Base-by-base conservation (phyloP, 1,140 invertebrate species). In the Varroa destructor region DNA sequence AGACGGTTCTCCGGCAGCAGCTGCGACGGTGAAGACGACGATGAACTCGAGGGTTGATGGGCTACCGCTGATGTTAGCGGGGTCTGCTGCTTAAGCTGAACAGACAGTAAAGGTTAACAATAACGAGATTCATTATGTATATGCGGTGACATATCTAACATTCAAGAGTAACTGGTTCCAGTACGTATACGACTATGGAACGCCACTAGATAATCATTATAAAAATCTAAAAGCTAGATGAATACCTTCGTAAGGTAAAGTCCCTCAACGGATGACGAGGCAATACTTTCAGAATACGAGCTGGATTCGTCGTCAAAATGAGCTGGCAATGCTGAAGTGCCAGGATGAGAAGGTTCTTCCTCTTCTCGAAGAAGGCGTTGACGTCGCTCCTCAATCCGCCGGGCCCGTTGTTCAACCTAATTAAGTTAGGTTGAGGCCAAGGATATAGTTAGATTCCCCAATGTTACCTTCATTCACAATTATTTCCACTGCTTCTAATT, bases 301-400 rank as follows among this genome's bases (percentile, higher is more conserved):
- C 61, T 67, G 1, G 61, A 67, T 14, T 37, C 14, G 61, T 67
- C 61, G 37, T 67, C 61, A 46, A 40, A 3, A 37, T 67, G 61
- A 37, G 61, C 40, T 1, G 12, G 36, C 36, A 67, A 46, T 8
- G 40, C 61, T 40, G 61, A 67, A 12, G 12, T 67, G 46, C 61
- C 36, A 67, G 61, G 61, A 14, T 67, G 61, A 46, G 1, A 67
- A 40, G 10, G 40, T n/a, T 67, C 61, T 5, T 67, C 61, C 14
- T 67, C 61, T 67, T 67, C 61, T 67, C 61, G 61, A 14, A 67
- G 61, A 12, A 67, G 36, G 14, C 61, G 61, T 46, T 67, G 61
- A 14, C 61, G 10, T 40, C 61, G 14, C 40, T 43, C 46, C 46
- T 67, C 61, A 46, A 67, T 67, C 46, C 61, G 40, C 61, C 61